Base-by-base conservation (phyloP, 2,113 vertebrate genomes). In the Sinocyclocheilus anophthalmus region DNA sequence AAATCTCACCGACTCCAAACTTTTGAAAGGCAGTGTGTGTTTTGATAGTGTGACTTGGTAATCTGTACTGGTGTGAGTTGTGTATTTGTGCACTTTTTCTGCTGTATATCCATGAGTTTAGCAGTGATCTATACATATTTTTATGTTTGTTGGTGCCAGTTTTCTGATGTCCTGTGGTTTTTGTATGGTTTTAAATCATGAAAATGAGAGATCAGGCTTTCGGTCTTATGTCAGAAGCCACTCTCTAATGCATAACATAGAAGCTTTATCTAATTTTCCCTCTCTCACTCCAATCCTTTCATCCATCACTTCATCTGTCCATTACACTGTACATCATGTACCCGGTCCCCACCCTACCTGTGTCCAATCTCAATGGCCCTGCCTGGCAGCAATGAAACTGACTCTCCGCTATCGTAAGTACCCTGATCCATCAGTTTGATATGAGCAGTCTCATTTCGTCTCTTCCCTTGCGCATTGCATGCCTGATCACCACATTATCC, bases 351-450 rank as follows among this genome's bases (percentile, higher is more conserved):
- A 48, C 26, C 65, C 69, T 76, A 73, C 85, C 45, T 37, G 75
- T 90, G 90, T 77, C 82, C 91, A 85, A 87, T 93, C 92, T 91
- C 89, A 82, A 84, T 90, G 89, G 88, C 83, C 93, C 79, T 81
- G 20, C n/a, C 75, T 79, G 81, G 77, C 91, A 91, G 90, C 91
- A 86, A 84, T 87, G 90, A 92, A 65, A 73, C 87, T 85, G 93
- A 91, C 3, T 93, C 93, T 81, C 89, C 91, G 30, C 57, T 93
- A 87, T 88, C 89, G 91, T 94, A 93, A 94, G 91, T 91, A 94
- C 90, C 90, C 53, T 88, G 50, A 9, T 85, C 87, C 82, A 91
- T 88, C 53, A 91, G 80, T 84, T 70, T 85, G 30, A 76, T 55
- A 53, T 18, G 14, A 80, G 48, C 18, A 26, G 22, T 69, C 10